Percentiles rank a stretch among this genome's conserved stretches.
Conservation (phyloP, 2,888 invertebrate species). For the Arge pagana region DNA sequence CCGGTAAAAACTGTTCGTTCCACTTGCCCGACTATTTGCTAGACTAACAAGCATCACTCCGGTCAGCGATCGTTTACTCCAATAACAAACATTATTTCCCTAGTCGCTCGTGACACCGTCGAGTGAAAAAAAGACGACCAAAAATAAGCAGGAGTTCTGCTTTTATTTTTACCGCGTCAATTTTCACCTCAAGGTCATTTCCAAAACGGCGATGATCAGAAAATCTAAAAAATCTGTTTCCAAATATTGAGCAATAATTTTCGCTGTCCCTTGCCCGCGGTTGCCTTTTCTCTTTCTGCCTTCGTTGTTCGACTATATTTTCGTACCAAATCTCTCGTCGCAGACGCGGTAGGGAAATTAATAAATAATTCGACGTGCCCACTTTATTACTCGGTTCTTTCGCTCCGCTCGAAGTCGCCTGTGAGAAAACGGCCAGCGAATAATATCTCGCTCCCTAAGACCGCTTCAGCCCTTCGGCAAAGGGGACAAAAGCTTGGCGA, state of each 20-base stretch:
- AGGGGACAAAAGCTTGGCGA: conserved; percentile 34
- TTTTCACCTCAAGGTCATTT: too few relatives aligned
- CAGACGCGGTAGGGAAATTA: conserved; percentile 34
- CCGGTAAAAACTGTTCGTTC: too few relatives aligned
- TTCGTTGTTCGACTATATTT: background rate
- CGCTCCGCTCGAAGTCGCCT: conserved; percentile 26
- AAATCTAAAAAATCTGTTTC: background rate
- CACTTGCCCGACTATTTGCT: too few relatives aligned
- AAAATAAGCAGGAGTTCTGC: too few relatives aligned
- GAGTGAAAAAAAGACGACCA: too few relatives aligned
- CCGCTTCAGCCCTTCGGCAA: conserved; percentile 34
- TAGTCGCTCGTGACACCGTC: too few relatives aligned
- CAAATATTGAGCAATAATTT: background rate
- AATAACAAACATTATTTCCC: too few relatives aligned
- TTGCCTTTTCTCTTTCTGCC: background rate
- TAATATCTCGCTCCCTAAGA: conserved; percentile 31
- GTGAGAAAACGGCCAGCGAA: conserved; percentile 14
- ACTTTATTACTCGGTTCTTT: conserved; percentile 35
- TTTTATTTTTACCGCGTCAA: too few relatives aligned
- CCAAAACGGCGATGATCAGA: too few relatives aligned
- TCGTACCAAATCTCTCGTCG: background rate
- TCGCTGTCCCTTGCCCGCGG: background rate
- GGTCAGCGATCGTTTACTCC: too few relatives aligned
- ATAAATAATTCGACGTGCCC: conserved; percentile 39
- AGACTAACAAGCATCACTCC: too few relatives aligned